Evolutionary conservation across 2,888 invertebrate species (phyloP).

Genomic region (Melanophora roralis): DNA sequence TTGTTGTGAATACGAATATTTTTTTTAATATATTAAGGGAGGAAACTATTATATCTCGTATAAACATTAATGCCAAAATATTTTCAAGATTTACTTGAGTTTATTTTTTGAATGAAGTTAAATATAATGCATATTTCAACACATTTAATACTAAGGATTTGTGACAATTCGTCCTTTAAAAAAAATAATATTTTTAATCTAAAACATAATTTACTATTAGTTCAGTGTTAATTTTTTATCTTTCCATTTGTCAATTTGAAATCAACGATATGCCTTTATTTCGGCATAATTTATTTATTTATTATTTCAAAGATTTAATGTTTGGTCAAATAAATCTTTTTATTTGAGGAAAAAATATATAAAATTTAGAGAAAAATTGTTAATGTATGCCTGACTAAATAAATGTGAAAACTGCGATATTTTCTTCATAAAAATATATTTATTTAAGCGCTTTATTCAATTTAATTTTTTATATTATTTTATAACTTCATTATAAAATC

Average conservation of each 20-base stretch:
- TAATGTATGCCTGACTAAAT: background rate
- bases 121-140: no score
- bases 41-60: no score
- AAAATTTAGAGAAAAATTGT: background rate
- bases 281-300: background rate
- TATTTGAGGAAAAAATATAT: background rate
- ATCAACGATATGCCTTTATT: background rate
- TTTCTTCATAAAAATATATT: background rate
- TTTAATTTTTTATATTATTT: constrained; percentile 8
- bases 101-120: no score
- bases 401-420: background rate
- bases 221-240: no score
- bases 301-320: constrained; percentile 4
- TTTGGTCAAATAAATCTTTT: background rate
- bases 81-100: no score
- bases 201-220: no score
- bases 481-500: constrained; percentile 10
- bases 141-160: no score
- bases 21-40: no score
- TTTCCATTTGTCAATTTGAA: constrained; percentile 1
- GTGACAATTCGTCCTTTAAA: no score
- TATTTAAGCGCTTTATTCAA: background rate
- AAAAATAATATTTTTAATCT: no score
- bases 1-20: no score
- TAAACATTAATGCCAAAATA: no score